phyloP scores from a whole-genome alignment of 2,113 vertebrate species.

The Gadus chalcogrammus region DNA sequence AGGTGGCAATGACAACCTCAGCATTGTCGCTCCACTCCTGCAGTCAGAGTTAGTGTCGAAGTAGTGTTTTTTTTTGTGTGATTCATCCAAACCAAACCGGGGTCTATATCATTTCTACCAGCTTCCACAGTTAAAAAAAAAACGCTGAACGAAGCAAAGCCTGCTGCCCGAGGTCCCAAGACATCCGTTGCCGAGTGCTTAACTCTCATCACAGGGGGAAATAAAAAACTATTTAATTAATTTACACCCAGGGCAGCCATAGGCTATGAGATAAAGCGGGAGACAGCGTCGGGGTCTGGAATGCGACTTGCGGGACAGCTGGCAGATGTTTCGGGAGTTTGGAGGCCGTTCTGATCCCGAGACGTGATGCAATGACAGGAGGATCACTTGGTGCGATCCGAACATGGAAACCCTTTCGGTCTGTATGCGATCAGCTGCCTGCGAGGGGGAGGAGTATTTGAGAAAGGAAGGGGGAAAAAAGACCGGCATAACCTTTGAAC shows the following conservation, averaged over 20 bases:
- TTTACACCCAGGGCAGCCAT: slow-evolving; percentile 10
- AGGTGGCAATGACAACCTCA: neutral
- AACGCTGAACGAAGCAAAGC: no score
- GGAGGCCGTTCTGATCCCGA: slow-evolving; percentile 26
- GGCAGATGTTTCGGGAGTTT: slow-evolving; percentile 38
- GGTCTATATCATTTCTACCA: no score
- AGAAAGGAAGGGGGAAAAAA: neutral
- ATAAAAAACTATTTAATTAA: slow-evolving; percentile 37
- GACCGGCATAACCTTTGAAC: neutral
- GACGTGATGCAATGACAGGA: slow-evolving; percentile 31
- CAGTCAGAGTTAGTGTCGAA: neutral
- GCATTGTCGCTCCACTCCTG: neutral
- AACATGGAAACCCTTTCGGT: slow-evolving; percentile 19
- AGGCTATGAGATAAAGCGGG: slow-evolving; percentile 31
- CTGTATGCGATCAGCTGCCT: neutral
- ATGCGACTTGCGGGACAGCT: slow-evolving; percentile 37
- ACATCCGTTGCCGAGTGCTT: neutral
- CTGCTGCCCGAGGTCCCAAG: no score
- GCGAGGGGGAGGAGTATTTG: neutral
- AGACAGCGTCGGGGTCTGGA: slow-evolving; percentile 22
- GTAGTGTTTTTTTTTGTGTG: neutral
- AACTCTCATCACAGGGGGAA: slow-evolving; percentile 8
- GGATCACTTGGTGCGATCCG: slow-evolving; percentile 20
- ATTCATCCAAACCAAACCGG: no score
- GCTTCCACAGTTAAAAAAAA: no score